phyloP scores from a whole-genome alignment of 2,888 invertebrate species.

The Cryptocephalus primarius region DNA sequence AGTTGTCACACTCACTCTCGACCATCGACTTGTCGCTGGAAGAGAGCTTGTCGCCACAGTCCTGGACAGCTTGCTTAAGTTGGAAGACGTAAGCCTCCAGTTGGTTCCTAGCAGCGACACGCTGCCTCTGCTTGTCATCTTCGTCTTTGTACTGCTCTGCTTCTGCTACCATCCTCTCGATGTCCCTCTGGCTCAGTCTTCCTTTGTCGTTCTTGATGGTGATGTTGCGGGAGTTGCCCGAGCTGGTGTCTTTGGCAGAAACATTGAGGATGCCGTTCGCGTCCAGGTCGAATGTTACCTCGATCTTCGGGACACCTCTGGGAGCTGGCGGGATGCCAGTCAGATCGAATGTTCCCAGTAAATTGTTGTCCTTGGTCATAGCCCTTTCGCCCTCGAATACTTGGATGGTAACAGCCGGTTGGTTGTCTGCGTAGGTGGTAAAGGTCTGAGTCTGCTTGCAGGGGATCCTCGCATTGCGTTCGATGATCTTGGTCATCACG shows the following conservation, averaged over 20 bases:
- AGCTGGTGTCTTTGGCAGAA: slow-evolving; percentile 46
- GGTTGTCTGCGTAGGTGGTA: slow-evolving; percentile 57
- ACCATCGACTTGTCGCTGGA: slow-evolving; percentile 40
- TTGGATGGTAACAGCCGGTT: slow-evolving; percentile 57
- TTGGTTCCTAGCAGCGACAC: slow-evolving; percentile 57
- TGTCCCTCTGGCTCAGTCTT: slow-evolving; percentile 68
- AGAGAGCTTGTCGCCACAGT: slow-evolving; percentile 51
- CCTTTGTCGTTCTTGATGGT: slow-evolving; percentile 77
- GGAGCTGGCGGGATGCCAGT: slow-evolving; percentile 60
- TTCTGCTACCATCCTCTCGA: slow-evolving; percentile 66
- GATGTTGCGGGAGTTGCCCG: slow-evolving; percentile 59
- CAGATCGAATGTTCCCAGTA: slow-evolving; percentile 51
- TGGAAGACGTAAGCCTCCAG: slow-evolving; percentile 62
- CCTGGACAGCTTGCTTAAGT: slow-evolving; percentile 57
- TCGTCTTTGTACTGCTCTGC: slow-evolving; percentile 64
- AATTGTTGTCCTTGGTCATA: slow-evolving; percentile 69
- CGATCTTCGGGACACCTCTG: slow-evolving; percentile 55
- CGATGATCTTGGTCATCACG: slow-evolving; percentile 56
- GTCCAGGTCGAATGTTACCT: slow-evolving; percentile 62
- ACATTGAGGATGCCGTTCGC: slow-evolving; percentile 60
- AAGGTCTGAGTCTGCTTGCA: slow-evolving; percentile 45
- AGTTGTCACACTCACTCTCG: slow-evolving; percentile 44
- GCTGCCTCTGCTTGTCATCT: slow-evolving; percentile 56
- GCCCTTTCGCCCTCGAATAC: slow-evolving; percentile 64
- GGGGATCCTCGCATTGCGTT: slow-evolving; percentile 44